phyloP scores from a whole-genome alignment of 2,888 invertebrate genomes.

The Ariolimax columbianus region DNA sequence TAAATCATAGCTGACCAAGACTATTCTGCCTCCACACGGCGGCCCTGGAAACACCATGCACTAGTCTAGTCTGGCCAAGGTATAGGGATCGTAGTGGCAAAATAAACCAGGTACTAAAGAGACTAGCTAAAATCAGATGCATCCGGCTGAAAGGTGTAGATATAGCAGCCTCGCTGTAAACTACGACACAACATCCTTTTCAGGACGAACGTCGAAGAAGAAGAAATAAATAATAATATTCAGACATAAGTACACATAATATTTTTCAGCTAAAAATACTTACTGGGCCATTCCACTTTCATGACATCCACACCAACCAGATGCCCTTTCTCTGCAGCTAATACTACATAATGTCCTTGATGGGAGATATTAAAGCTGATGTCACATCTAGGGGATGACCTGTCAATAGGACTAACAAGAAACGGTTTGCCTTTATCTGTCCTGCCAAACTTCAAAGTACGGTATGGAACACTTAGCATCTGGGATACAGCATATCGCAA shows the following conservation, averaged over 20 bases:
- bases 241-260: background rate
- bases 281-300: slow-evolving; percentile 85
- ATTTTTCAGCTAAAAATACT: slow-evolving; percentile 45
- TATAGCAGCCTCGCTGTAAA: too few relatives aligned
- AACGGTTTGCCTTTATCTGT: slow-evolving; percentile 79
- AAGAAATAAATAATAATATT: too few relatives aligned
- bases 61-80: too few relatives aligned
- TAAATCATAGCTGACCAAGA: too few relatives aligned
- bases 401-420: slow-evolving; percentile 59
- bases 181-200: too few relatives aligned
- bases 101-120: too few relatives aligned
- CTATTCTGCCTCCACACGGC: too few relatives aligned
- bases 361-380: slow-evolving; percentile 93
- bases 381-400: slow-evolving; percentile 42
- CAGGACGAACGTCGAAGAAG: too few relatives aligned
- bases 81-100: too few relatives aligned
- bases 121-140: too few relatives aligned
- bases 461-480: slow-evolving; percentile 83
- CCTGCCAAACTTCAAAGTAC: slow-evolving; percentile 81
- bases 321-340: slow-evolving; percentile 81
- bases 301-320: slow-evolving; percentile 88
- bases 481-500: slow-evolving; percentile 88
- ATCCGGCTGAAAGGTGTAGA: too few relatives aligned
- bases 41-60: too few relatives aligned
- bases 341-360: slow-evolving; percentile 90